Evolutionary conservation across 2,888 invertebrate genomes (phyloP), one percentile per base, ranked within the genome.

Genomic region (Mylabris sibirica): DNA sequence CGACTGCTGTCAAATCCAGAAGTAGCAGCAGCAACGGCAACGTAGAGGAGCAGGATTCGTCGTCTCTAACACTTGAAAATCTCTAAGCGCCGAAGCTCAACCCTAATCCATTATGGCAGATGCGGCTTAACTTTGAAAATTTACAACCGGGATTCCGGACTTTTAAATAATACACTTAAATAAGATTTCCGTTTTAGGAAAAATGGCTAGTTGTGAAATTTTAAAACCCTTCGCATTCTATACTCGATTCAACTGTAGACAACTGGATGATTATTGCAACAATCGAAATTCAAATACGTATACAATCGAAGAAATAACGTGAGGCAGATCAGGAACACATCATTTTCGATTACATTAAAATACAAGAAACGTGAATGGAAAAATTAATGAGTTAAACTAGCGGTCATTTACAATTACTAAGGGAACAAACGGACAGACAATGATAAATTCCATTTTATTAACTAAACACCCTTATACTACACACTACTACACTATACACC

Each of bases 21-120:
- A 79, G 79, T 76, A 77, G 74, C 30, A 30, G 30, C 30, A 30
- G 30, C 30, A 30, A 30, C 8, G 30, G 30, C 30, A 30, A 30
- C 30, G 30, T 30, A 8, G 78, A 72, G 80, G n/a, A n/a, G n/a
- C n/a, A n/a, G n/a, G 81, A 82, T 81, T 81, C 82, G 81, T 30
- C 30, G 30, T 30, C 30, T 82, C 80, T 81, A 79, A 79, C 81
- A 81, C 80, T 81, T 78, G 77, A 79, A 8, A 30, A 75, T 44
- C 44, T 9, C 75, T 77, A 79, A 78, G 78, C 78, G 74, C 75
- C 75, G 74, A 79, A 79, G 82, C 81, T 81, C 82, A 81, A 82
- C 83, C 83, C 83, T 82, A 83, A 84, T 83, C 83, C 83, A 83
- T 84, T 83, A 83, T 83, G 83, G 83, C 82, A 81, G 82, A 78